Base-by-base conservation (phyloP, 2,888 invertebrate genomes). In the Drosophila vallismaia region DNA sequence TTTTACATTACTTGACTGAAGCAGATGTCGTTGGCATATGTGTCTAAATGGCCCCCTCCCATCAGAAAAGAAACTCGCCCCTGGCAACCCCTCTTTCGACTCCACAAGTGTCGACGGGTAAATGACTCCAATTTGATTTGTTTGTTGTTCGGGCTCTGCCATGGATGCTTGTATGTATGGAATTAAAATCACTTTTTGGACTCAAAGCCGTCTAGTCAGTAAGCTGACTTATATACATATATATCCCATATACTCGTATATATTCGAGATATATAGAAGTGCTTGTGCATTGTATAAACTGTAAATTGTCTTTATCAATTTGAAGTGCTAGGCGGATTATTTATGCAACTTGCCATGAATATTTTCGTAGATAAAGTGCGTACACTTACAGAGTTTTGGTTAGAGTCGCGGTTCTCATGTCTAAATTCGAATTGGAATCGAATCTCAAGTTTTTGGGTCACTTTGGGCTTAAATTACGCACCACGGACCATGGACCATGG, bases 261-360 rank as follows among this genome's bases (percentile, higher is more conserved):
- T 33, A 19, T 19, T 9, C 42, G 48, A 54, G 12, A 40, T 31
- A 58, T 33, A 31, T 29, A 44, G 38, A 50, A 40, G 67, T 55
- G 57, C 63, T 62, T 74, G 70, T 70, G 77, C 57, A 83, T 76
- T 79, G 81, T 80, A 70, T 68, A 68, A 68, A 79, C 71, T 81
- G 84, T 86, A 86, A 84, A 84, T 87, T 85, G 88, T 84, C 83
- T 87, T 84, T 84, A 84, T 87, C 83, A 84, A 83, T 83, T 83
- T 83, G 82, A 87, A 82, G 85, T 83, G 88, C 87, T 74, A 66
- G 75, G 57, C 71, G 86, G 83, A 83, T 83, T 83, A 87, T 83
- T 82, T 86, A 82, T 82, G 82, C 82, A 84, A 68, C 86, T 87
- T 77, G 82, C 75, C 77, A 71, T 69, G 86, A 76, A 76, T 71